Base-by-base conservation (phyloP, 2,888 invertebrate species). In the Mesoligia furuncula region DNA sequence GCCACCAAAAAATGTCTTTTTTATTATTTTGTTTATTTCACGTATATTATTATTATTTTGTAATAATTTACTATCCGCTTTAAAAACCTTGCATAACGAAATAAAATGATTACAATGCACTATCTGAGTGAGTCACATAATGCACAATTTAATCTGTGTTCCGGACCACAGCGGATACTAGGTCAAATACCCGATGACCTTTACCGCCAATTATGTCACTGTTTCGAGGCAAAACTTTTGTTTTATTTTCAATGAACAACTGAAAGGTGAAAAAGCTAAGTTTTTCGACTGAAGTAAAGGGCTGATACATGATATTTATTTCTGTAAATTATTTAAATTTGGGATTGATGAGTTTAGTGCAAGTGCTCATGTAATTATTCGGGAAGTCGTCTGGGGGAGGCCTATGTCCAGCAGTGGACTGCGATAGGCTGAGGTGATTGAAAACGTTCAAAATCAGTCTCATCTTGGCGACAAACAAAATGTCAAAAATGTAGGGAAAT, bases 141-240 rank as follows among this genome's bases (percentile, higher is more conserved):
- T 78, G 59, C 59, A 74, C 62, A 66, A 81, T 75, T 78, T 85
- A 75, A 85, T 84, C 75, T 80, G 51, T 77, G 86, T 85, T 85
- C 86, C 84, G 84, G 84, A 65, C 80, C 78, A 71, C 64, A 39
- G 61, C 80, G 61, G 72, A 70, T 67, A 84, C 84, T 79, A 79
- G 75, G 86, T 85, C 86, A 77, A 76, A 59, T 75, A 86, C 86
- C 62, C 77, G 66, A 45, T 80, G 85, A 85, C 85, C 86, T 85
- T 85, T 86, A 59, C 71, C 68, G 71, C 27, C 70, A 83, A 76
- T 82, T 83, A 79, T 80, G 71, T 75, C 81, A 74, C 42, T 65
- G 80, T 59, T 31, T 57, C 17, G 73, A 80, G 24, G 51, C 36
- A 61, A n/a, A 31, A 17, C 24, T 57, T 61, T 39, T 61, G 20